Evolutionary conservation across 2,888 invertebrate genomes (phyloP), one percentile per base, ranked within the genome.

Genomic region (Exephanes ischioxanthus): DNA sequence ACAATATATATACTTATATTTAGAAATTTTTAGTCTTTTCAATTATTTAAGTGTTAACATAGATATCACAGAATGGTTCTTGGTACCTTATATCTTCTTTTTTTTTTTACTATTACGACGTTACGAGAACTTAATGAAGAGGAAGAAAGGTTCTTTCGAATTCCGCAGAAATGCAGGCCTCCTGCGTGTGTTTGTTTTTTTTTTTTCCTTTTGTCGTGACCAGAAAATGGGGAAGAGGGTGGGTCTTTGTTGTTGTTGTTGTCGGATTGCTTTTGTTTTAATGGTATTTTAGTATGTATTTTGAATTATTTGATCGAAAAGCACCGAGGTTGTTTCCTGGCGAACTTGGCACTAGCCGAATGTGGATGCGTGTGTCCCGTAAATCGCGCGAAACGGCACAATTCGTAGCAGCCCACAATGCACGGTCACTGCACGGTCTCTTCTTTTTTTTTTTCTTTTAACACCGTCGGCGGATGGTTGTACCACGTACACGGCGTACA

Each of bases 31-130:
- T 94, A 93, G 93, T 93, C 93, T 94, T 94, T 92, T 93, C 91
- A 92, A 92, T 93, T 94, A 92, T 94, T 94, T 94, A 94, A 94
- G 94, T 94, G 93, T 94, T 94, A 94, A 94, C 93, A 93, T 94
- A 94, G 93, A 95, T 95, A 95, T 95, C 95, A 95, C 96, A 95
- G 95, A 95, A 95, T 94, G 95, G 95, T 95, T 95, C 94, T 94
- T 94, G 94, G 94, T 94, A 94, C 94, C 92, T 94, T 94, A 93
- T 93, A 92, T 92, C 91, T 91, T 89, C 89, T 87, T 87, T 79
- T 86, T 85, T 85, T 55, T 86, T 90, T 92, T 90, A 90, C 91
- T 90, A 91, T 91, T 91, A 92, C 91, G 91, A 92, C 90, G 91
- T 92, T 91, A 92, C 90, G 90, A 92, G 92, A 93, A 93, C 93